Conservation (phyloP, 2,797 vertebrate genomes). For the Sebastes kiyomatsui region DNA sequence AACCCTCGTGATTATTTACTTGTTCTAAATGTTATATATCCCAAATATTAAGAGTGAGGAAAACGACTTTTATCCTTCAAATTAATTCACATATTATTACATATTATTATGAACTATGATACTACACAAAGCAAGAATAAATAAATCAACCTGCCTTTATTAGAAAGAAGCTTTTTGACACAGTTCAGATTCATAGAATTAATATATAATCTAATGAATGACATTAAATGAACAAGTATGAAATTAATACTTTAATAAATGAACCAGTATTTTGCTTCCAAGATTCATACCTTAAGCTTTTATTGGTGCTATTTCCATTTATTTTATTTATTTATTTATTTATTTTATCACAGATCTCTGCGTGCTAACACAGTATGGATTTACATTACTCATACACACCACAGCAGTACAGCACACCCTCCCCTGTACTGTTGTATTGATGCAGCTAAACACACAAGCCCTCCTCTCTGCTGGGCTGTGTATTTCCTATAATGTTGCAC, state of each 20-base stretch:
- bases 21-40: neutral
- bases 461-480: neutral
- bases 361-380: slow-evolving; percentile 21
- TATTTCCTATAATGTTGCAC: neutral
- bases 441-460: neutral
- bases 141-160: too few relatives aligned
- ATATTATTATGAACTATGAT: neutral
- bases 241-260: neutral
- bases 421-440: slow-evolving; percentile 5
- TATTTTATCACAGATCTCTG: neutral
- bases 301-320: neutral
- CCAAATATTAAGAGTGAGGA: neutral
- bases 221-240: neutral
- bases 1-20: neutral
- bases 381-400: slow-evolving; percentile 10
- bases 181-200: neutral
- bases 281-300: neutral
- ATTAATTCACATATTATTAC: neutral
- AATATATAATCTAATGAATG: neutral
- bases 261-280: neutral
- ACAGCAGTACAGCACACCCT: neutral
- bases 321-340: neutral
- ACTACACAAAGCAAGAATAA: neutral
- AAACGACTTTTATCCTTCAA: neutral
- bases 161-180: neutral